Evolutionary conservation across 2,113 vertebrate genomes (phyloP).

Genomic region (Nibea albiflora): DNA sequence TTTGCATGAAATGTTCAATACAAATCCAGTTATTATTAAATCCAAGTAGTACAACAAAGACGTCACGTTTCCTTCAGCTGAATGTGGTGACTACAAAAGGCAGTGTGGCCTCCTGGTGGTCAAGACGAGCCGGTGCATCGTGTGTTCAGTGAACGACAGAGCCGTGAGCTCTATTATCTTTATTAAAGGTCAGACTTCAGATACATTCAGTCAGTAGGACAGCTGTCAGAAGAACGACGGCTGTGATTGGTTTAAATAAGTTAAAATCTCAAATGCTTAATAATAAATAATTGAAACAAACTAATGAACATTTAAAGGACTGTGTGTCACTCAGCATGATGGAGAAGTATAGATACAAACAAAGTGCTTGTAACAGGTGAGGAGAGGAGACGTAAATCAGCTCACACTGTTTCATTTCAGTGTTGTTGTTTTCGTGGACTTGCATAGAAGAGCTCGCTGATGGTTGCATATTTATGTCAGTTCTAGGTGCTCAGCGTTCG

Average conservation of each 20-base stretch:
- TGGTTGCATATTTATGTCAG: neutral
- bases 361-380: neutral
- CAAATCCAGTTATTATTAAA: neutral
- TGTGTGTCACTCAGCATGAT: neutral
- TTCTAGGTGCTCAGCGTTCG: constrained; percentile 58
- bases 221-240: neutral
- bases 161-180: neutral
- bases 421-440: neutral
- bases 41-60: neutral
- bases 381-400: constrained; percentile 3
- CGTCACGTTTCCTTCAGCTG: neutral
- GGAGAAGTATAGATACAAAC: neutral
- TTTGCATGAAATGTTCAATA: neutral
- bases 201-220: constrained; percentile 5
- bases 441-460: constrained; percentile 15
- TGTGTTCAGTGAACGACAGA: neutral
- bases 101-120: constrained; percentile 18
- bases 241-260: neutral
- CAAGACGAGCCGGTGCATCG: neutral
- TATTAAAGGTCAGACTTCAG: neutral
- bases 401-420: constrained; percentile 8
- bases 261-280: neutral
- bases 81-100: neutral
- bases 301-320: neutral
- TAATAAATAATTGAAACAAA: neutral